Percentiles rank a stretch among this genome's conserved stretches.
Evolutionary conservation across 1,140 invertebrate genomes (phyloP).

Genomic region (Aphaenogaster ashmeadi): DNA sequence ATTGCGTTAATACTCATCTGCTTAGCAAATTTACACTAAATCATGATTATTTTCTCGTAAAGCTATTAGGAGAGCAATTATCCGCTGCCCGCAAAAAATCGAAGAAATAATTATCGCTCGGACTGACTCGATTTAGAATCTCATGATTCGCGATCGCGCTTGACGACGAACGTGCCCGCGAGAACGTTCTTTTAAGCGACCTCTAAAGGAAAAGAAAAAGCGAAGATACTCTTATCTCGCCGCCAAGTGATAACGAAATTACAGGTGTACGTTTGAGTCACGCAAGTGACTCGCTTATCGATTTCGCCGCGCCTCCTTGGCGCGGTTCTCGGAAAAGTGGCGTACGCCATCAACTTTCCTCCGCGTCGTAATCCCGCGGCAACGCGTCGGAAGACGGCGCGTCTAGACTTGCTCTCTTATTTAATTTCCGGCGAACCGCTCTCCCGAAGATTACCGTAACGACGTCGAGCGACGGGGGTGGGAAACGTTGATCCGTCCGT

Average conservation of each 20-base stretch:
- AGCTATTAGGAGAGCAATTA: background rate
- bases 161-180: background rate
- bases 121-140: background rate
- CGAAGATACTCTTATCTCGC: constrained; percentile 38
- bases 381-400: constrained; percentile 36
- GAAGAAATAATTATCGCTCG: background rate
- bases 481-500: constrained; percentile 22
- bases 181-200: background rate
- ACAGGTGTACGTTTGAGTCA: background rate
- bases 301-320: background rate
- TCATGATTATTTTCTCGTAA: background rate
- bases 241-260: constrained; percentile 27
- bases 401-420: constrained; percentile 61
- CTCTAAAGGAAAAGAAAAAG: constrained; percentile 12
- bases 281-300: background rate
- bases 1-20: background rate
- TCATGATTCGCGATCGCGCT: background rate
- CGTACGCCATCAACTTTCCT: background rate
- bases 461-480: background rate
- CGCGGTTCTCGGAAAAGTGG: constrained; percentile 14
- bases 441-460: constrained; percentile 39
- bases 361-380: background rate
- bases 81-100: no score
- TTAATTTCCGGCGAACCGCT: constrained; percentile 68
- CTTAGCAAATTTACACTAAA: background rate